Conservation (phyloP, 1,140 invertebrate genomes). For the Trichogramma pretiosum region DNA sequence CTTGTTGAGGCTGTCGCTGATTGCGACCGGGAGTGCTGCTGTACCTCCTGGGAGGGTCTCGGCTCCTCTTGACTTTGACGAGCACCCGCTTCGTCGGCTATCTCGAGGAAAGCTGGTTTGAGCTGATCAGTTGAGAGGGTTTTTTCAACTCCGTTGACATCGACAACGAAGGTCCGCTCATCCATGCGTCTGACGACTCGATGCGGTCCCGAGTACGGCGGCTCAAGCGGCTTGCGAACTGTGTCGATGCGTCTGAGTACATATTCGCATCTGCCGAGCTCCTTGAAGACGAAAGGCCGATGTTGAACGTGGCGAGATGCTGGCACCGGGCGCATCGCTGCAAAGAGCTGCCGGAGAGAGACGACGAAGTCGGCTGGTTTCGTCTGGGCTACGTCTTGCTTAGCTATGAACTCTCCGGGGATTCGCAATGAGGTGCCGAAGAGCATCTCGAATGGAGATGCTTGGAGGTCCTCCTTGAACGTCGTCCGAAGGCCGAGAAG, state of each 20-base stretch:
- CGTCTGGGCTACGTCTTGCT: slow-evolving; percentile 10
- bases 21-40: too few species aligned
- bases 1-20: too few species aligned
- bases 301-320: slow-evolving; percentile 8
- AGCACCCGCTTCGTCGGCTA: too few species aligned
- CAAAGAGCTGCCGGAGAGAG: slow-evolving; percentile 16
- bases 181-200: slow-evolving; percentile 17
- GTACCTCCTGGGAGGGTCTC: too few species aligned
- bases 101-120: slow-evolving; percentile 8
- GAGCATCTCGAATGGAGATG: slow-evolving; percentile 27
- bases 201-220: slow-evolving; percentile 24
- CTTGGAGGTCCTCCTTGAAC: slow-evolving; percentile 14
- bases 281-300: slow-evolving; percentile 14
- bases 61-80: too few species aligned
- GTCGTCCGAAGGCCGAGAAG: background rate
- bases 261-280: slow-evolving; percentile 16
- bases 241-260: slow-evolving; percentile 22
- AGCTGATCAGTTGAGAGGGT: slow-evolving; percentile 1
- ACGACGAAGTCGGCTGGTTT: slow-evolving; percentile 23
- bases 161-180: slow-evolving; percentile 19
- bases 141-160: slow-evolving; percentile 1
- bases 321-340: slow-evolving; percentile 6
- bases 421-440: slow-evolving; percentile 29
- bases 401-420: slow-evolving; percentile 30
- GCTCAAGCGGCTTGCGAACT: slow-evolving; percentile 17